These are phyloP conservation scores for Tadarida brasiliensis DNA, from an alignment of 2,797 vertebrate species.

Conservation along the genomic window DNA sequence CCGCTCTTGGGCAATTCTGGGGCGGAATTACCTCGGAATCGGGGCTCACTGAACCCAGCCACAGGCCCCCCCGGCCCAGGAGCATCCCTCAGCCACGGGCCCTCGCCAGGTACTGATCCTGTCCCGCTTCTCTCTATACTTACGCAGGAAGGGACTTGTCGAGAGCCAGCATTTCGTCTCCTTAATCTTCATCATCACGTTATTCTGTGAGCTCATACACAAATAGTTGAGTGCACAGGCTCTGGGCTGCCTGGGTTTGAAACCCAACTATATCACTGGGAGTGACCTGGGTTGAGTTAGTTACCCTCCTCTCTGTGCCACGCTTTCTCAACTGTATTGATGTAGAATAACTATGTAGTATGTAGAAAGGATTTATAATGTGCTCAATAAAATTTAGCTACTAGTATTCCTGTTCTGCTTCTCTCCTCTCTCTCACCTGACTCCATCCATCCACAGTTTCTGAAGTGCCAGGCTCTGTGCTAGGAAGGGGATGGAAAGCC, in stretches of 20 bases:
- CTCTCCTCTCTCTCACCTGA: not conserved
- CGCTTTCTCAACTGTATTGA: not conserved
- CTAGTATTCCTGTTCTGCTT: no score
- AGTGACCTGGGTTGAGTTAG: not conserved
- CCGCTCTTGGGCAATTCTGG: no score
- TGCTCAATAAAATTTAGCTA: not conserved
- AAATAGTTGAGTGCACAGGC: rapidly evolving
- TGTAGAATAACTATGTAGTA: no score
- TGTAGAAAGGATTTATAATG: not conserved
- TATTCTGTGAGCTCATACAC: not conserved
- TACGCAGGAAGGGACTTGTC: not conserved
- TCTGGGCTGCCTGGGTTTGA: not conserved
- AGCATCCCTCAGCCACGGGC: not conserved
- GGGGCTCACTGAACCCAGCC: not conserved
- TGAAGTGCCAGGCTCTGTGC: not conserved
- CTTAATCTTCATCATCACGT: not conserved
- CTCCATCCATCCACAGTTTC: rapidly evolving
- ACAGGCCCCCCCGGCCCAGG: rapidly evolving
- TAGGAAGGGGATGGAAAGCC: not conserved
- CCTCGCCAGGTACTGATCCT: not conserved
- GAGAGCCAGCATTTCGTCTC: not conserved
- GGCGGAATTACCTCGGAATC: not conserved
- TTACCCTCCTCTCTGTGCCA: not conserved
- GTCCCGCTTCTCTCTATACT: conserved; percentile 10
- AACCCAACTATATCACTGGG: no score